These are phyloP conservation scores for Cebuella pygmaea DNA, from an alignment of 2,797 vertebrate genomes.

Conservation along the genomic window DNA sequence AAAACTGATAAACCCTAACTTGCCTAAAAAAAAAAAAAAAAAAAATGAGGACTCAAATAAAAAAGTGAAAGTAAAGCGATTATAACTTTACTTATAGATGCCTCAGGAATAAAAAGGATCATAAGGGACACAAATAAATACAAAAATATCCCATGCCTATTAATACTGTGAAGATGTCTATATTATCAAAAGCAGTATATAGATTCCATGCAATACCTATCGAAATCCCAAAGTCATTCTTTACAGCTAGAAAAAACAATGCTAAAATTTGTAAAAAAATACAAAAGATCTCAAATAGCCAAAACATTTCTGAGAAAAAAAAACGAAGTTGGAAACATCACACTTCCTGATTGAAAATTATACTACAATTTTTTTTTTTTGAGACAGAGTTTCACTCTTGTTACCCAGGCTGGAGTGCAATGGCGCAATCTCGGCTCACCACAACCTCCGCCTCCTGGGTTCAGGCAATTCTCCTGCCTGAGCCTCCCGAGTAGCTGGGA, in stretches of 20 bases:
- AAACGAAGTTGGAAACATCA: not conserved
- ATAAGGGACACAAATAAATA: not conserved
- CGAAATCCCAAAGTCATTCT: not conserved
- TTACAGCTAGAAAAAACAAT: not conserved
- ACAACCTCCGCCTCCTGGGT: too few relatives aligned
- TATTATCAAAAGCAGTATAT: not conserved
- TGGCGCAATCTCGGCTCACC: too few relatives aligned
- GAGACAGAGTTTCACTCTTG: too few relatives aligned
- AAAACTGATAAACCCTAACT: not conserved
- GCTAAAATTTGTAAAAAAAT: not conserved
- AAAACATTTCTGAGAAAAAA: not conserved
- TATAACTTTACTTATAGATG: not conserved
- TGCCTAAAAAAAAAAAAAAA: not conserved
- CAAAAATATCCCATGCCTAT: not conserved
- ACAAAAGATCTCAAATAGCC: not conserved
- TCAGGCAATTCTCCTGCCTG: too few relatives aligned
- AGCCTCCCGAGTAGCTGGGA: too few relatives aligned
- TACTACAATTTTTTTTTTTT: too few relatives aligned
- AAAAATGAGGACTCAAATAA: not conserved
- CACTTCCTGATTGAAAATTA: too few relatives aligned
- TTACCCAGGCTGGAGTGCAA: too few relatives aligned
- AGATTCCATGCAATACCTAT: not conserved
- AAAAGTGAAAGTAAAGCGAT: not conserved
- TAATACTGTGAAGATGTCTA: not conserved
- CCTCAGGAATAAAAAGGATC: not conserved